phyloP scores from a whole-genome alignment of 2,888 invertebrate species.

The Dendrolimus pini region DNA sequence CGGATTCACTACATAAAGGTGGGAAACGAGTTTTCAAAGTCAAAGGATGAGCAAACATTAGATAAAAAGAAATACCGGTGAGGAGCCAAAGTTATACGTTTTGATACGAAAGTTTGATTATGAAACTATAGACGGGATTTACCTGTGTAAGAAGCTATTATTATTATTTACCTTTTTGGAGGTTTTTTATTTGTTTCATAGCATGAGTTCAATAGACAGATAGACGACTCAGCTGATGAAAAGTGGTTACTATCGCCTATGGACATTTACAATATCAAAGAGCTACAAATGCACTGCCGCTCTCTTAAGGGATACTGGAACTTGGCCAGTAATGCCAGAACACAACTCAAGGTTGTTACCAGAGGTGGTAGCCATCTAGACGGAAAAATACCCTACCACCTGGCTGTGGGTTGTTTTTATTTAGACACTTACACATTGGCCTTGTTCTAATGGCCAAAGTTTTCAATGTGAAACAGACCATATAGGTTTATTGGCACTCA shows the following conservation, averaged over 20 bases:
- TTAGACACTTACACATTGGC: constrained; percentile 41
- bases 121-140: neutral
- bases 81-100: neutral
- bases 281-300: no score
- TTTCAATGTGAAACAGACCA: constrained; percentile 37
- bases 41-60: neutral
- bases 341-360: no score
- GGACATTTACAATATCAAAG: no score
- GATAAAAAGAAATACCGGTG: neutral
- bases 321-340: no score
- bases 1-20: neutral
- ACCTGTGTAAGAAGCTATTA: neutral
- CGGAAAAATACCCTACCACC: no score
- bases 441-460: constrained; percentile 68
- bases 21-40: neutral
- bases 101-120: neutral
- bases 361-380: no score
- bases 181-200: no score
- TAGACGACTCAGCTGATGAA: no score
- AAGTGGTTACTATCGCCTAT: no score
- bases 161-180: neutral
- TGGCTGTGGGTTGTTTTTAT: no score
- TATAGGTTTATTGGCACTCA: constrained; percentile 20
- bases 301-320: no score
- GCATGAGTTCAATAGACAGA: no score